Percentiles rank a stretch among this genome's conserved stretches.
These are phyloP conservation scores for Corythaixoides concolor DNA, from an alignment of 2,113 vertebrate genomes.

Conservation along the genomic window DNA sequence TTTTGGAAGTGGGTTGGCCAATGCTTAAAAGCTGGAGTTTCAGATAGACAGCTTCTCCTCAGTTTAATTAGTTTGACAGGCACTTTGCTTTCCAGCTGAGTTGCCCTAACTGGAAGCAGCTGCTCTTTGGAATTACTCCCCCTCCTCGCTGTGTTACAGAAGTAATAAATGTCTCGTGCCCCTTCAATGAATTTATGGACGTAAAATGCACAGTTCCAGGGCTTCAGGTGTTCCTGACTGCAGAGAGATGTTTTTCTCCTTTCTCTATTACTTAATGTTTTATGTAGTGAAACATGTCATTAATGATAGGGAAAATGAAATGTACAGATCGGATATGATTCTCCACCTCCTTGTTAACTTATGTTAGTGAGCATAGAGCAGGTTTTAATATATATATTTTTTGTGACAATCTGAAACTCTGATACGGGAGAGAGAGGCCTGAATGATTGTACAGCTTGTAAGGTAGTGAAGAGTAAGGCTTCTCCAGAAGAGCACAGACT, in stretches of 20 bases:
- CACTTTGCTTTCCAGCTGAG: constrained; percentile 28
- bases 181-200: neutral
- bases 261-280: neutral
- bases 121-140: constrained; percentile 21
- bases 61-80: constrained; percentile 14
- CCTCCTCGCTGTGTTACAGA: neutral
- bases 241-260: neutral
- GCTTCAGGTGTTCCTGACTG: neutral
- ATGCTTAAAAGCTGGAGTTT: constrained; percentile 28
- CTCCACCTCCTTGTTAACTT: neutral
- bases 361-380: neutral
- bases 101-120: constrained; percentile 32
- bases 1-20: neutral
- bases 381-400: neutral
- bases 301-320: neutral
- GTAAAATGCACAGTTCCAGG: neutral
- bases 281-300: neutral
- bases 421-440: neutral
- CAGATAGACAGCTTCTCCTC: neutral
- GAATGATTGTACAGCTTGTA: neutral
- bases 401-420: neutral
- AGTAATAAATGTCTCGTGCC: neutral
- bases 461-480: neutral
- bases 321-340: neutral
- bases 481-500: neutral